Conservation (phyloP, 2,888 invertebrate genomes). For the Hydrotaea diabolus region DNA sequence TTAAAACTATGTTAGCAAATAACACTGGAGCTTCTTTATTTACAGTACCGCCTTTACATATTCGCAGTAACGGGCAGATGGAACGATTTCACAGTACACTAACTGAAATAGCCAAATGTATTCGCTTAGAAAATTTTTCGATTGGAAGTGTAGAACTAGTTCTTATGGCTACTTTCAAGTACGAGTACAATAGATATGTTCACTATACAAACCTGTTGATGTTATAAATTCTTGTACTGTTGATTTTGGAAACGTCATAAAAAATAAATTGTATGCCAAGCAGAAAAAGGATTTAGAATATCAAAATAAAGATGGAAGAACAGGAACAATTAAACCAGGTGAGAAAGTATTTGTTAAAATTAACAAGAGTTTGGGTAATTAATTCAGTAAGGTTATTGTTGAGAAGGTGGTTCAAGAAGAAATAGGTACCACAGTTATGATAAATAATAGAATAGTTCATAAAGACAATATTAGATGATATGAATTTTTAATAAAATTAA, state of each 20-base stretch:
- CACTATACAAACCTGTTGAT: constrained; percentile 48
- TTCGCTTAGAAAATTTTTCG: constrained; percentile 25
- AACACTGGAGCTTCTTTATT: constrained; percentile 40
- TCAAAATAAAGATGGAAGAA: neutral
- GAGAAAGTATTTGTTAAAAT: neutral
- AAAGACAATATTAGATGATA: too few species aligned
- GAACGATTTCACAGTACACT: constrained; percentile 58
- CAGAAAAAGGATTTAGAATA: neutral
- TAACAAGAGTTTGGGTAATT: too few species aligned
- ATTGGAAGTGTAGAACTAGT: constrained; percentile 35
- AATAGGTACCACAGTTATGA: too few species aligned
- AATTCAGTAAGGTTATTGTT: too few species aligned
- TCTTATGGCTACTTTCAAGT: constrained; percentile 45
- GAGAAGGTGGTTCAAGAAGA: too few species aligned
- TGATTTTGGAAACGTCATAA: neutral
- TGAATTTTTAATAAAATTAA: too few species aligned
- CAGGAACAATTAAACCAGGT: neutral
- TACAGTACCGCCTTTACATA: constrained; percentile 45
- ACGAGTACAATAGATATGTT: constrained; percentile 49
- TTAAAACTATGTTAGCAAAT: constrained; percentile 25
- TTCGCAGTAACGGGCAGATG: constrained; percentile 54
- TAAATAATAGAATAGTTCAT: too few species aligned
- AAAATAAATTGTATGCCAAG: neutral
- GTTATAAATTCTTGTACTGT: neutral
- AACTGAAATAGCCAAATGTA: constrained; percentile 57